Base-by-base conservation (phyloP, 2,113 vertebrate genomes). In the Seriola aureovittata region DNA sequence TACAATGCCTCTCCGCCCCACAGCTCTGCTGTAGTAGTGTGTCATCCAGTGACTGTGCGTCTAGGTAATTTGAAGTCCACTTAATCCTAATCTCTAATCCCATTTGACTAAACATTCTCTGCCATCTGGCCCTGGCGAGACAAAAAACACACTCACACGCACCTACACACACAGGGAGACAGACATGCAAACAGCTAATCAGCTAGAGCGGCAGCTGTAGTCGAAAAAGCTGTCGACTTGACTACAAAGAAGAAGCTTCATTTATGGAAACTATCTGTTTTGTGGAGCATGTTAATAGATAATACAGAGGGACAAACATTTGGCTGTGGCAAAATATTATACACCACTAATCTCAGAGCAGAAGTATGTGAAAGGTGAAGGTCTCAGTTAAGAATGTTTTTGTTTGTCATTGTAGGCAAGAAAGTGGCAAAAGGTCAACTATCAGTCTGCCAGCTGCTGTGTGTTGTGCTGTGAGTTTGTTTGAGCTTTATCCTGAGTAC, bases 61-160 rank as follows among this genome's bases (percentile, higher is more conserved):
- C 89, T 80, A 78, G 91, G 82, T 90, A 91, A 92, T 91, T 88
- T 91, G 80, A 91, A 92, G 84, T 92, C 90, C 87, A 74, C 78
- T 83, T 94, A 94, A 95, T 95, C 94, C 91, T 93, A 95, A 94
- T 94, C 94, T 93, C 84, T 93, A 95, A 95, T 95, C 95, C 91
- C 83, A 71, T 94, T 94, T 92, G 88, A 91, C 93, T 93, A 94
- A 95, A 94, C 93, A 93, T 92, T 91, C 85, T 75, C 88, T 90
- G 86, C 94, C 95, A 95, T 94, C 94, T 95, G 95, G 92, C 85
- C 81, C 84, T 72, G 89, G 85, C 75, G 38, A 90, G 91, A 92
- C 86, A 17, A 70, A 81, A 69, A 85, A 54, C 72, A 72, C 54
- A 62, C 85, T 71, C 63, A 67, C 85, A 85, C 11, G 13, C 58